phyloP scores from a whole-genome alignment of 35 echinoderm and acorn worm genomes.

The Chiridota heheva region DNA sequence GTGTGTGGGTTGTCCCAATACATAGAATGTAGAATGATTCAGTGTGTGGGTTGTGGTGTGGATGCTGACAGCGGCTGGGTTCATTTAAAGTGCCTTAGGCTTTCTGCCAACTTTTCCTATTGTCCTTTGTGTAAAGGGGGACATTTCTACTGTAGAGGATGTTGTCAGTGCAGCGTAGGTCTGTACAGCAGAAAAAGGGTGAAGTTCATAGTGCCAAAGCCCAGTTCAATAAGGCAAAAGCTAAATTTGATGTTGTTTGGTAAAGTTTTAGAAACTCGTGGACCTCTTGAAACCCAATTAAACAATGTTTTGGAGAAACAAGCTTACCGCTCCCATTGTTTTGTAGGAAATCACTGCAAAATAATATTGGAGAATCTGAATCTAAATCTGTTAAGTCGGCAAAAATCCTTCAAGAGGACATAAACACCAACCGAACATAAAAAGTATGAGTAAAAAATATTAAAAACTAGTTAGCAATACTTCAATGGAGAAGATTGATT shows the following conservation, averaged over 20 bases:
- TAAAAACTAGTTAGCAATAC: no score
- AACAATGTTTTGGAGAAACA: slow-evolving; percentile 41
- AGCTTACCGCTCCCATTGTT: slow-evolving; percentile 60
- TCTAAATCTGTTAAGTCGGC: no score
- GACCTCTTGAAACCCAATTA: background rate
- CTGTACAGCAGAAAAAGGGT: slow-evolving; percentile 8
- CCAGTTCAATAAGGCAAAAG: slow-evolving; percentile 1
- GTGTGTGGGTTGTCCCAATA: no score
- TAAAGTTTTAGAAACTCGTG: slow-evolving; percentile 1
- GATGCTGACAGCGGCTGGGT: no score
- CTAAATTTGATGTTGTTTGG: no score
- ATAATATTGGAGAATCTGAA: slow-evolving; percentile 9
- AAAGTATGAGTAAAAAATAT: no score
- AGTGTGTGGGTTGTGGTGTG: no score
- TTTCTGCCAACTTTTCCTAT: no score
- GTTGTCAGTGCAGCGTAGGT: slow-evolving; percentile 15
- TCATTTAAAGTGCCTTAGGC: no score
- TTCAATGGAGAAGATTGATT: background rate
- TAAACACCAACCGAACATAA: no score
- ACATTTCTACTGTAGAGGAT: slow-evolving; percentile 21
- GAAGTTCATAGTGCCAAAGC: slow-evolving; percentile 3
- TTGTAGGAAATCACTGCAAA: slow-evolving; percentile 60
- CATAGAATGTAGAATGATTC: no score
- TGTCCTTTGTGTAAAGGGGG: slow-evolving; percentile 38
- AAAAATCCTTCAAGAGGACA: no score